Evolutionary conservation across 2,888 invertebrate species (phyloP).

Genomic region (Campoplex nolae): DNA sequence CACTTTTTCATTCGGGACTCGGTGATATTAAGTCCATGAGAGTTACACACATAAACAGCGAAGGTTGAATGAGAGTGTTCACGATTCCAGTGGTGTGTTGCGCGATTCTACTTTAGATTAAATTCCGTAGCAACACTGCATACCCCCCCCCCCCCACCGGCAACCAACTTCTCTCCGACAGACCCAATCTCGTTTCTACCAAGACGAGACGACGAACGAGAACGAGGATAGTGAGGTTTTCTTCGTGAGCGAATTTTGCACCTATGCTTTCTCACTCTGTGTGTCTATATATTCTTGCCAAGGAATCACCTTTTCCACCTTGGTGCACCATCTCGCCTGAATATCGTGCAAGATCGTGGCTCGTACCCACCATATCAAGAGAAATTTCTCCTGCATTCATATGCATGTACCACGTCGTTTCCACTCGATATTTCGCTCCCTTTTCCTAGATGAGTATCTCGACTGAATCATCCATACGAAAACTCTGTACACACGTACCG

Average conservation of each 20-base stretch:
- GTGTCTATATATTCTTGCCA: slow-evolving; percentile 22
- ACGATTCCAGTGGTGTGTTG: slow-evolving; percentile 62
- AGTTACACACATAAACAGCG: slow-evolving; percentile 22
- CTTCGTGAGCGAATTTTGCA: slow-evolving; percentile 51
- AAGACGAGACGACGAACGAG: slow-evolving; percentile 44
- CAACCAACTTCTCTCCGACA: slow-evolving; percentile 36
- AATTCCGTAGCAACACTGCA: slow-evolving; percentile 77
- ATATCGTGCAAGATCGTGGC: slow-evolving; percentile 19
- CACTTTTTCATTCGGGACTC: neutral
- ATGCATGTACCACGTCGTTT: slow-evolving; percentile 46
- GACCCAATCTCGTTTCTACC: slow-evolving; percentile 62
- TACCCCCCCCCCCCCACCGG: slow-evolving; percentile 48
- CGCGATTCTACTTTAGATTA: slow-evolving; percentile 81
- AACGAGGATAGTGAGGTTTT: slow-evolving; percentile 45
- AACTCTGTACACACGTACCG: neutral
- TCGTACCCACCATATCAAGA: slow-evolving; percentile 14
- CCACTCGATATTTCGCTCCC: slow-evolving; percentile 50
- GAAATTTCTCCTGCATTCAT: slow-evolving; percentile 36
- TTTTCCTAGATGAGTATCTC: slow-evolving; percentile 23
- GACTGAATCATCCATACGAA: slow-evolving; percentile 26
- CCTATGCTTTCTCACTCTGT: slow-evolving; percentile 15
- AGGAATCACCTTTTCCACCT: slow-evolving; percentile 60
- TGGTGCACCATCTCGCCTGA: slow-evolving; percentile 43
- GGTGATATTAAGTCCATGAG: slow-evolving; percentile 57
- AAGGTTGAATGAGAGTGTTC: slow-evolving; percentile 34